A percentile compares a stretch with the other conserved stretches of the same genome.
Evolutionary conservation across 2,888 invertebrate species (phyloP).

Genomic region (Trisateles emortualis): DNA sequence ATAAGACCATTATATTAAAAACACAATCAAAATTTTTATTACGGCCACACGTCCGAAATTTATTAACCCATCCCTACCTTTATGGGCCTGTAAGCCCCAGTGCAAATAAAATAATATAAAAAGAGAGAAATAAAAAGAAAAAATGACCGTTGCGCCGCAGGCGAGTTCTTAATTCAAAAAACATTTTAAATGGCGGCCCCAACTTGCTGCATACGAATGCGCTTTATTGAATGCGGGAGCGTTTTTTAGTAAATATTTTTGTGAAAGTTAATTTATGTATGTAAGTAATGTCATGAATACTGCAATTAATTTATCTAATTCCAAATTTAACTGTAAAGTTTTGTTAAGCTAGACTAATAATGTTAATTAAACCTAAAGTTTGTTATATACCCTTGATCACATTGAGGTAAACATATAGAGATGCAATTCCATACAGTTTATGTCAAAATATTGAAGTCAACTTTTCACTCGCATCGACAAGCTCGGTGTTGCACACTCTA

Average conservation of each 20-base stretch:
- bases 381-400: too few species aligned
- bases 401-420: too few species aligned
- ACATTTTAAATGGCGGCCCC: constrained; percentile 49
- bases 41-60: constrained; percentile 54
- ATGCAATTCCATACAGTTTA: too few species aligned
- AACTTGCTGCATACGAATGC: constrained; percentile 45
- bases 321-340: too few species aligned
- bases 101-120: constrained; percentile 67
- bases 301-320: neutral
- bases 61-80: constrained; percentile 66
- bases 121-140: constrained; percentile 50
- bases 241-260: constrained; percentile 3
- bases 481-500: too few species aligned
- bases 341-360: too few species aligned
- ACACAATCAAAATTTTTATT: constrained; percentile 57
- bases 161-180: constrained; percentile 54
- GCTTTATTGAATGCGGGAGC: constrained; percentile 32
- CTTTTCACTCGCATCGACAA: too few species aligned
- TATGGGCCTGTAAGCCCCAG: constrained; percentile 66
- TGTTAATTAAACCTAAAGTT: too few species aligned
- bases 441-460: too few species aligned
- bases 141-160: constrained; percentile 62
- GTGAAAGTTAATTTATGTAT: neutral
- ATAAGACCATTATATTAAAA: constrained; percentile 46
- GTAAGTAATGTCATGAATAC: neutral